Evolutionary conservation across 2,113 vertebrate species (phyloP).

Genomic region (Microcebus murinus): DNA sequence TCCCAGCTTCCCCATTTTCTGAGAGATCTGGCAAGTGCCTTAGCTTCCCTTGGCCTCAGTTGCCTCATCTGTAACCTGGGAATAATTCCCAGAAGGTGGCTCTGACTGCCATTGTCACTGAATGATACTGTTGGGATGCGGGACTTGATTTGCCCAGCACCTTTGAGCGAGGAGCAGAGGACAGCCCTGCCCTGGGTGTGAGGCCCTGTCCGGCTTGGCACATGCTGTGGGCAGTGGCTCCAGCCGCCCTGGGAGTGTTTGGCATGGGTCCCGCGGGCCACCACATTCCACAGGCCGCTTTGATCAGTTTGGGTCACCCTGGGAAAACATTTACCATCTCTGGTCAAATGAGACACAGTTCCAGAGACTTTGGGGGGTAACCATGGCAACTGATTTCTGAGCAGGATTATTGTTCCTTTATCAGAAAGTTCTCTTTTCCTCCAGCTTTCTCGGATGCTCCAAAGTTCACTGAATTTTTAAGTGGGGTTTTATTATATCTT

Average conservation of each 20-base stretch:
- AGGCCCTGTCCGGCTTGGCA: background rate
- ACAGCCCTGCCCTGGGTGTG: background rate
- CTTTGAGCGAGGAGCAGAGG: no score
- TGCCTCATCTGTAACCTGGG: no score
- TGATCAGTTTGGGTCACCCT: background rate
- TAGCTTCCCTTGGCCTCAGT: background rate
- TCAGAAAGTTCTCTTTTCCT: slow-evolving; percentile 67
- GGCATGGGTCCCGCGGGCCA: no score
- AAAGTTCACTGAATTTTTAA: slow-evolving; percentile 60
- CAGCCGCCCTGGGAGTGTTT: background rate
- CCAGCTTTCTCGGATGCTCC: background rate
- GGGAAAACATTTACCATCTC: background rate
- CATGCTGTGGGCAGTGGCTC: background rate
- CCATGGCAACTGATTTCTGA: slow-evolving; percentile 66
- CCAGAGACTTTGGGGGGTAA: slow-evolving; percentile 43
- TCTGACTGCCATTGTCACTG: background rate
- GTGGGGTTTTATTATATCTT: slow-evolving; percentile 41
- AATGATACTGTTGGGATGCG: accelerated
- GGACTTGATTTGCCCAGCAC: background rate
- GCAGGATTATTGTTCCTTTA: slow-evolving; percentile 53
- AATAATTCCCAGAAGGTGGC: background rate
- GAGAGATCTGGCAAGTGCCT: background rate
- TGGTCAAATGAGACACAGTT: slow-evolving; percentile 41
- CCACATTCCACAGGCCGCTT: no score
- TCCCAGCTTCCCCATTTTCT: background rate